Base-by-base conservation (phyloP, 2,113 vertebrate species). In the Erpornis zantholeuca region DNA sequence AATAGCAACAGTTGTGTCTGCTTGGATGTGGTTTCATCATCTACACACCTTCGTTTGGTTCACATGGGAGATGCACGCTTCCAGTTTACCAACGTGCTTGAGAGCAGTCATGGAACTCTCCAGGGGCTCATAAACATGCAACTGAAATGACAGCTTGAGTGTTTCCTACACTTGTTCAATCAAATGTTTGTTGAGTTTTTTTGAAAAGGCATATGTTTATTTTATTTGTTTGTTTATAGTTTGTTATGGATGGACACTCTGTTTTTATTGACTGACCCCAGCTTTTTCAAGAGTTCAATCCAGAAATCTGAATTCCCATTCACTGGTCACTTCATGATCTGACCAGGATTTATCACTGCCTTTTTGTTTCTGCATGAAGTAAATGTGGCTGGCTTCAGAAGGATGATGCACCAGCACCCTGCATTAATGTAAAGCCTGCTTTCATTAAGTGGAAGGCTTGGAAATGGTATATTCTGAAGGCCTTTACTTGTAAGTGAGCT, bases 1-100 rank as follows among this genome's bases (percentile, higher is more conserved):
- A 98, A 98, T 98, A 97, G 97, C 97, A 97, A 97, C 97, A 97
- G 97, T 92, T 92, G 83, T 86, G 66, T 91, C 79, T 89, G 94
- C 96, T 96, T 96, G 96, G 97, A 96, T 71, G 96, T 47, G 21
- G 82, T 72, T 97, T 93, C 94, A 92, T 96, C 96, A 40, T 57
- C 92, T 70, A 3, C 94, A 38, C 80, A 42, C n/a, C 77, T 70
- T 95, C 15, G 4, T 72, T 92, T 90, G 94, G 91, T 95, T 81
- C 94, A 83, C 92, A 38, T 12, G 73, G 96, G 96, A 94, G 80
- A 52, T 31, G 92, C 92, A 93, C 53, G 10, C 94, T 79, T 88
- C 88, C 90, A 89, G 49, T 60, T 96, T 71, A 52, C 91, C 84
- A 85, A 66, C 22, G 6, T 70, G 75, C 82, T 82, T 89, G 90